Percentiles rank a stretch among this genome's conserved stretches.
Conservation (phyloP, 2,888 invertebrate species). For the Eristalis arbustorum region DNA sequence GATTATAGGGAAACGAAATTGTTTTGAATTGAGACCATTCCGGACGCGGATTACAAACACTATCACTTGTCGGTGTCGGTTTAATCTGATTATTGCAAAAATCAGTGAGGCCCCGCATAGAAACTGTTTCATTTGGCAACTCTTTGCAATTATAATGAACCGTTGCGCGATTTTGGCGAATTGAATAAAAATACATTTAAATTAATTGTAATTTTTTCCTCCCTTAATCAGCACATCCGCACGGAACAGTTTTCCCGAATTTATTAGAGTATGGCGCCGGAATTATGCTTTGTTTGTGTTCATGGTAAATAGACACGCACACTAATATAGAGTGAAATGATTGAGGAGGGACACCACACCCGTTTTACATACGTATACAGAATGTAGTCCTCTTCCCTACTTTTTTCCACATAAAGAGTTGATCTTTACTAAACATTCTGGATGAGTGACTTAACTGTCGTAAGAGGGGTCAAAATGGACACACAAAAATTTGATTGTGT, state of each 20-base stretch:
- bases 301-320: neutral
- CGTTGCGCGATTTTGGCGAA: neutral
- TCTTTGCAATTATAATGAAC: neutral
- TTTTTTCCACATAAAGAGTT: too few species aligned
- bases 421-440: too few species aligned
- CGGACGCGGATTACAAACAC: neutral
- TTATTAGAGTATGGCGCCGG: neutral
- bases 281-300: neutral
- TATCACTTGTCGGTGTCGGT: neutral
- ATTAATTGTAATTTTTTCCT: neutral
- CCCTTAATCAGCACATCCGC: neutral
- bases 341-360: too few species aligned
- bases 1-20: neutral
- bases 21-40: neutral
- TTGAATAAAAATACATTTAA: neutral
- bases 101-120: neutral
- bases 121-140: neutral
- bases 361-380: too few species aligned
- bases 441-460: too few species aligned
- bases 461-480: too few species aligned
- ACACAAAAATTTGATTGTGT: too few species aligned
- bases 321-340: neutral
- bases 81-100: neutral
- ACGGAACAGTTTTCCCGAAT: neutral
- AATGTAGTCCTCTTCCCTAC: too few species aligned